These are phyloP conservation scores for Ancistrus triradiatus DNA, from an alignment of 2,113 vertebrate genomes.

Conservation along the genomic window DNA sequence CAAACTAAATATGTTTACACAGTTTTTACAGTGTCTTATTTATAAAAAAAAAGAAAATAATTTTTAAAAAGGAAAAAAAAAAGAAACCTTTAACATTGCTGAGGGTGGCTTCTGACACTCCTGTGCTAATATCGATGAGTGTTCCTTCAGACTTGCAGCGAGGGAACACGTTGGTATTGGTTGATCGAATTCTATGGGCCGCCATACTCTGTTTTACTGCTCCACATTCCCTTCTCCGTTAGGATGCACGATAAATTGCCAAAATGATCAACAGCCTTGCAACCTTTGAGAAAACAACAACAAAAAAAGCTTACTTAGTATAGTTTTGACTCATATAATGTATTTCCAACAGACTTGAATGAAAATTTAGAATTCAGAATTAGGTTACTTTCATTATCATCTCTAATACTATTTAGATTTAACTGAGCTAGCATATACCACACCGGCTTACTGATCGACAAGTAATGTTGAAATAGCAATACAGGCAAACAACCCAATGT, in stretches of 20 bases:
- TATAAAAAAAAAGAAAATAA: background rate
- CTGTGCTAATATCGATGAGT: constrained; percentile 82
- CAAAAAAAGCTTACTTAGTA: no score
- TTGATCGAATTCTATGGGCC: constrained; percentile 86
- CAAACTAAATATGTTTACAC: background rate
- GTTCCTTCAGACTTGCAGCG: constrained; percentile 93
- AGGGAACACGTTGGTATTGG: constrained; percentile 78
- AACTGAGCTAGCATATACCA: no score
- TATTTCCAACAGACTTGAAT: no score
- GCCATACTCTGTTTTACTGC: constrained; percentile 72
- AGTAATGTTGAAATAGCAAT: no score
- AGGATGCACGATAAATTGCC: constrained; percentile 21
- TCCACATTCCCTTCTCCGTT: constrained; percentile 9
- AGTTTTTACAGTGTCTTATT: background rate
- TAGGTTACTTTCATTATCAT: no score
- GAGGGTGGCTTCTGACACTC: constrained; percentile 76
- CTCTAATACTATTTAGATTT: no score
- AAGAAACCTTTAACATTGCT: constrained; percentile 83
- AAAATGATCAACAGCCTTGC: no score
- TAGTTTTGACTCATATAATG: no score
- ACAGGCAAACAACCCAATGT: no score
- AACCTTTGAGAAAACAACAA: no score
- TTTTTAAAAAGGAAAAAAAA: background rate
- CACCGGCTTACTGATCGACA: no score
- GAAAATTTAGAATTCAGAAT: no score